These are phyloP conservation scores for Diabrotica virgifera DNA, from an alignment of 1,140 invertebrate genomes.

Conservation along the genomic window DNA sequence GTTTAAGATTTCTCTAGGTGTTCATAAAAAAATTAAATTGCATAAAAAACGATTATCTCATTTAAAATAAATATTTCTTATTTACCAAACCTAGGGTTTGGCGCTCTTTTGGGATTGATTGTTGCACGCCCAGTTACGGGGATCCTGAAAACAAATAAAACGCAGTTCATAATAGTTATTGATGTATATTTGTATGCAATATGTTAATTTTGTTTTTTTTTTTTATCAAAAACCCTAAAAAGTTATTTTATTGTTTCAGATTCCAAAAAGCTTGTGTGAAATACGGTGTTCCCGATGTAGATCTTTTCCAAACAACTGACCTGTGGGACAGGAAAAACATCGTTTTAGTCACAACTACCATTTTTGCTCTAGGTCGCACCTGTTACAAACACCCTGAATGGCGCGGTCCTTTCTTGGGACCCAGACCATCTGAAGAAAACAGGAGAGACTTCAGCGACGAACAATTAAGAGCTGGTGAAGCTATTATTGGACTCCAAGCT, in stretches of 20 bases:
- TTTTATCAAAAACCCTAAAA: background rate
- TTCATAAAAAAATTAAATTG: too few species aligned
- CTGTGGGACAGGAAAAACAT: conserved; percentile 93
- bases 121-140: too few species aligned
- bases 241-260: conserved; percentile 49
- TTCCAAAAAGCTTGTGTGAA: conserved; percentile 84
- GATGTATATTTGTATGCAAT: background rate
- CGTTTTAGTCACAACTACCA: conserved; percentile 78
- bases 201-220: background rate
- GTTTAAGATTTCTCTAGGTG: too few species aligned
- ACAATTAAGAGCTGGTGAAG: conserved; percentile 77
- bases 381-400: conserved; percentile 85
- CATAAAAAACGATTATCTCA: too few species aligned
- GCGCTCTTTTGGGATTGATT: too few species aligned
- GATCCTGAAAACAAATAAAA: too few species aligned
- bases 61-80: too few species aligned
- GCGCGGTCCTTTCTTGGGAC: conserved; percentile 75
- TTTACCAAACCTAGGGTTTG: too few species aligned
- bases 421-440: conserved; percentile 81
- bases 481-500: conserved; percentile 87
- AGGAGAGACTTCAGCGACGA: conserved; percentile 87
- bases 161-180: too few species aligned
- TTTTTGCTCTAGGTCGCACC: conserved; percentile 84
- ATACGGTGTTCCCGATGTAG: conserved; percentile 85
- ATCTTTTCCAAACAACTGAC: conserved; percentile 93